Base-by-base conservation (phyloP, 2,113 vertebrate genomes). In the Pterocles orientalis region DNA sequence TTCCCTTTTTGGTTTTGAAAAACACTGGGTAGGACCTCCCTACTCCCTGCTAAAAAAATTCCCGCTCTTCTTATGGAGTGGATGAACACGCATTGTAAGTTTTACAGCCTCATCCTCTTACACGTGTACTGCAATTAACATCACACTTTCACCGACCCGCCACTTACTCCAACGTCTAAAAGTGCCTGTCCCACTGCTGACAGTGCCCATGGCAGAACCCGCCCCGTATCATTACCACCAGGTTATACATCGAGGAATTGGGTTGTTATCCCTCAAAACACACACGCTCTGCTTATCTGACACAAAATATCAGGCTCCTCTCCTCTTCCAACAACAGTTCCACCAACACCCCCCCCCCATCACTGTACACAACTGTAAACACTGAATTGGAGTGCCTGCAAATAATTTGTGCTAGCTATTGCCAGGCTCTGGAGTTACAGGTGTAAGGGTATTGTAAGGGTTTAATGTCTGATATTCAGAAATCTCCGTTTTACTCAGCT, bases 81-180 rank as follows among this genome's bases (percentile, higher is more conserved):
- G 31, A 50, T 29, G 39, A 61, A 54, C 11, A 14, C 0, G 1
- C 24, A 28, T 1, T 33, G 1, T 14, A n/a, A 50, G 24, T 29
- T 45, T 36, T 33, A 34, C n/a, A 43, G 34, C 64, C 64, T 31
- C 57, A 58, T 16, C 41, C n/a, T 65, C 64, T 86, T 25, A 82
- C 4, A 25, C 29, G 4, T 1, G 7, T 25, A 75, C 41, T 24
- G 23, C 50, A 28, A 14, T 86, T 41, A 64, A 41, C 24, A 19
- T 25, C 16, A 43, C 11, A 50, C 39, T 56, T 39, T 66, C 53
- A 61, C 34, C 2, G 1, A 29, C n/a, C 29, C 21, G 25, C 34
- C 57, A 70, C 73, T 61, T n/a, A 48, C 18, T 18, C 28, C 56
- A 64, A 10, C 50, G 57, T 9, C 43, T 41, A 14, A 4, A 64